Evolutionary conservation across 1,140 invertebrate species (phyloP).

Genomic region (Drosophila subobscura): DNA sequence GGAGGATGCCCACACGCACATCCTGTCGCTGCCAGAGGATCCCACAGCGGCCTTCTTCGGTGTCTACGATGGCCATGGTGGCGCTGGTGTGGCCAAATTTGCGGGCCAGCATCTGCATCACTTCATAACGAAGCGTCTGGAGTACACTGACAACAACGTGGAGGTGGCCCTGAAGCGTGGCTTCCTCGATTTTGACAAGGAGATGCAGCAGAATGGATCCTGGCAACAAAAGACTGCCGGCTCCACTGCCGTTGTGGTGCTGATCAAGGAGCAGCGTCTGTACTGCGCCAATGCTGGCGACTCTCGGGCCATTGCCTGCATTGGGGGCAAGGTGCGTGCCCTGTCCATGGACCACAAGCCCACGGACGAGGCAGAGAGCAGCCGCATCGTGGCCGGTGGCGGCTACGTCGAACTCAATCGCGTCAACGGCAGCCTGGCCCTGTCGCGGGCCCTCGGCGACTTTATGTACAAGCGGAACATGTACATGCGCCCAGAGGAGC

Average conservation of each 20-base stretch:
- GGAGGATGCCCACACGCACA: slow-evolving; percentile 99
- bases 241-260: slow-evolving; percentile 94
- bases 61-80: slow-evolving; percentile 90
- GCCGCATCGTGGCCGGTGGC: slow-evolving; percentile 95
- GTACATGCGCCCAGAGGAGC: slow-evolving; percentile 92
- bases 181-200: slow-evolving; percentile 95
- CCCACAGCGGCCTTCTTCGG: slow-evolving; percentile 96
- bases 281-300: slow-evolving; percentile 98
- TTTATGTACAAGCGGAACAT: slow-evolving; percentile 98
- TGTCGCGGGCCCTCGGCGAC: slow-evolving; percentile 98
- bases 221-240: slow-evolving; percentile 96
- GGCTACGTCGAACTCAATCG: slow-evolving; percentile 98
- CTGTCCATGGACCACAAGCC: slow-evolving; percentile 98
- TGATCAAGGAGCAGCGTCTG: slow-evolving; percentile 92
- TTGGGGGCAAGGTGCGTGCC: slow-evolving; percentile 86
- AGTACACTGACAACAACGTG: slow-evolving; percentile 85
- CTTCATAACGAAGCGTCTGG: slow-evolving; percentile 89
- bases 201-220: slow-evolving; percentile 93
- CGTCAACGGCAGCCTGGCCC: slow-evolving; percentile 98
- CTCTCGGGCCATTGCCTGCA: slow-evolving; percentile 94
- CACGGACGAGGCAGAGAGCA: slow-evolving; percentile 91
- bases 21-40: slow-evolving; percentile 95
- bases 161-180: slow-evolving; percentile 88
- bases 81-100: slow-evolving; percentile 95
- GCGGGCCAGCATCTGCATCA: slow-evolving; percentile 98